These are phyloP conservation scores for Hartigia nigra DNA, from an alignment of 2,888 invertebrate species.

Conservation along the genomic window DNA sequence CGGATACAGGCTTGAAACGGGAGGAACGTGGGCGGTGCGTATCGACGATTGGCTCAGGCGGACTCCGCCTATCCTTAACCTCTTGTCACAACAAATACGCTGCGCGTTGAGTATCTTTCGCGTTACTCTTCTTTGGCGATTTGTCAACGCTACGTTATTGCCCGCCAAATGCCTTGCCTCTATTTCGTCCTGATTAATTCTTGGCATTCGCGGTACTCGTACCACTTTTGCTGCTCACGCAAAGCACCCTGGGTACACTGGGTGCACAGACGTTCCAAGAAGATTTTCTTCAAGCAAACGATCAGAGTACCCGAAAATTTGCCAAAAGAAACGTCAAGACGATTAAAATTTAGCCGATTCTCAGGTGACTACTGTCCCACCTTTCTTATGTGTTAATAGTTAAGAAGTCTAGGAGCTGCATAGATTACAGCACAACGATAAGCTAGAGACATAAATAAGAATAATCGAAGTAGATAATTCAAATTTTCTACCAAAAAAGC, in stretches of 20 bases:
- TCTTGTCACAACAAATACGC: constrained; percentile 7
- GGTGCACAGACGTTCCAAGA: background rate
- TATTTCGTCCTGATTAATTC: background rate
- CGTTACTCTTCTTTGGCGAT: background rate
- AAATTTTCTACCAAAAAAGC: too few species aligned
- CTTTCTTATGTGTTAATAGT: too few species aligned
- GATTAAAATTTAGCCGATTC: background rate
- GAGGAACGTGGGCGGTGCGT: constrained; percentile 60
- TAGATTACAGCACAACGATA: too few species aligned
- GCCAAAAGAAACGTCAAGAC: background rate
- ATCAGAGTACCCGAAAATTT: background rate
- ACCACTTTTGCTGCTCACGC: background rate
- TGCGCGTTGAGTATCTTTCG: background rate
- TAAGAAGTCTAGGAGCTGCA: too few species aligned
- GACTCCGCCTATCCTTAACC: constrained; percentile 60
- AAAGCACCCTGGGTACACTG: background rate
- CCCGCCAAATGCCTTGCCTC: background rate
- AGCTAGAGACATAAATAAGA: too few species aligned
- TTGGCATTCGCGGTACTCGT: background rate
- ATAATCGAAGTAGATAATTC: too few species aligned
- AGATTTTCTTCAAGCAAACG: background rate
- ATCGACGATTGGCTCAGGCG: constrained; percentile 59
- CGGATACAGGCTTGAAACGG: constrained; percentile 34
- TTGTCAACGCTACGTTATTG: background rate
- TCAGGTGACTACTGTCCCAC: too few species aligned